These are phyloP conservation scores for Agrotis exclamationis DNA, from an alignment of 2,888 invertebrate species.

Conservation along the genomic window DNA sequence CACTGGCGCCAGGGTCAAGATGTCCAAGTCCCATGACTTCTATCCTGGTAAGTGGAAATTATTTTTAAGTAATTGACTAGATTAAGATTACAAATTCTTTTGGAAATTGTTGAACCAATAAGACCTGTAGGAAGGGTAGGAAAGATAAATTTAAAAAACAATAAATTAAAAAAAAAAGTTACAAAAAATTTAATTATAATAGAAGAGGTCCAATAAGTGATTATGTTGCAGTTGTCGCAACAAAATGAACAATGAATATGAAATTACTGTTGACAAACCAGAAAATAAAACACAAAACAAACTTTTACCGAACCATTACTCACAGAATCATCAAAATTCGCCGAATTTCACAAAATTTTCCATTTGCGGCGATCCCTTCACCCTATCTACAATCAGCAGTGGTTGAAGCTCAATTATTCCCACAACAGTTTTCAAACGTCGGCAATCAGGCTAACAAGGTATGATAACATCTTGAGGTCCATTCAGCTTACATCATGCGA, in stretches of 20 bases:
- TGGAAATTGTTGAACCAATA: background rate
- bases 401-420: constrained; percentile 38
- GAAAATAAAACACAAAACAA: constrained; percentile 10
- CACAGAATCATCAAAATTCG: constrained; percentile 17
- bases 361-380: constrained; percentile 38
- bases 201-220: no score
- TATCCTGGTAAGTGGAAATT: constrained; percentile 96
- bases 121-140: background rate
- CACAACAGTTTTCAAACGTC: constrained; percentile 46
- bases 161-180: no score
- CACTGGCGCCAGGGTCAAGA: constrained; percentile 99
- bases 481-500: constrained; percentile 65
- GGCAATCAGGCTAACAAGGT: constrained; percentile 57
- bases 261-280: background rate
- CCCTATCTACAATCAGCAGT: constrained; percentile 40
- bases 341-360: constrained; percentile 43
- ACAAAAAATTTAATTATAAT: no score
- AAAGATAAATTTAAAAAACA: background rate
- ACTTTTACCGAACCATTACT: constrained; percentile 3
- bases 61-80: no score
- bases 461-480: constrained; percentile 62
- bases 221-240: background rate
- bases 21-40: constrained; percentile 99
- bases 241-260: background rate
- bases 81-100: no score